These are phyloP conservation scores for Actinostola sp. DNA, from an alignment of 92 coral and sea anemone species.

Conservation along the genomic window DNA sequence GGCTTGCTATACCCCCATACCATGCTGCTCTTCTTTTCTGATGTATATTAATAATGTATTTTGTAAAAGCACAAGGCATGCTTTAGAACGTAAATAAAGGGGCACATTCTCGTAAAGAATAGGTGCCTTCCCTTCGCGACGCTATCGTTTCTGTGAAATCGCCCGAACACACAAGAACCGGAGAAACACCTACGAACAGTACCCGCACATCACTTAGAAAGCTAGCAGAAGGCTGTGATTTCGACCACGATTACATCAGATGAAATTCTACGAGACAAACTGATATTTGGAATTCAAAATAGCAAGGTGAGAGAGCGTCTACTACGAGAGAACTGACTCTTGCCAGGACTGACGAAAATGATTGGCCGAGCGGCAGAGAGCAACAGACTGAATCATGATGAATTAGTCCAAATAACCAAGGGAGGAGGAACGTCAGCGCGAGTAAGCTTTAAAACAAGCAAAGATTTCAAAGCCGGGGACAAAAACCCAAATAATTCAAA, in stretches of 20 bases:
- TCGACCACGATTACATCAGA: conserved; percentile 50
- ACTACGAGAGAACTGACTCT: conserved; percentile 37
- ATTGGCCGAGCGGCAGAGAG: conserved; percentile 53
- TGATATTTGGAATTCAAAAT: conserved; percentile 49
- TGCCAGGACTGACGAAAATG: conserved; percentile 41
- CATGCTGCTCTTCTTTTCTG: too few species aligned
- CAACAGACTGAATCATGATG: conserved; percentile 48
- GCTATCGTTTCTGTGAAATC: conserved; percentile 53
- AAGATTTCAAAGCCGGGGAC: neutral
- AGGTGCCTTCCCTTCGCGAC: conserved; percentile 53
- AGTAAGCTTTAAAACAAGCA: conserved; percentile 2
- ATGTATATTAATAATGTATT: too few species aligned
- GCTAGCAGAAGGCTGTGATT: conserved; percentile 52
- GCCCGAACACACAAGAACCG: conserved; percentile 44
- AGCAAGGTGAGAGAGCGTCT: conserved; percentile 53
- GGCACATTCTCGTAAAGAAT: too few species aligned
- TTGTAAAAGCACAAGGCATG: too few species aligned
- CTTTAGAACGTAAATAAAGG: too few species aligned
- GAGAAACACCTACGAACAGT: conserved; percentile 58
- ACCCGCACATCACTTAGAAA: conserved; percentile 55
- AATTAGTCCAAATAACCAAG: conserved; percentile 25
- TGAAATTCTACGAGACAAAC: conserved; percentile 44
- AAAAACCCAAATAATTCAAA: neutral
- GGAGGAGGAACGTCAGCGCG: conserved; percentile 28
- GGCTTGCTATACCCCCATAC: too few species aligned